A percentile compares a stretch with the other conserved stretches of the same genome.
Evolutionary conservation across 2,888 invertebrate genomes (phyloP).

Genomic region (Pardosa pseudoannulata): DNA sequence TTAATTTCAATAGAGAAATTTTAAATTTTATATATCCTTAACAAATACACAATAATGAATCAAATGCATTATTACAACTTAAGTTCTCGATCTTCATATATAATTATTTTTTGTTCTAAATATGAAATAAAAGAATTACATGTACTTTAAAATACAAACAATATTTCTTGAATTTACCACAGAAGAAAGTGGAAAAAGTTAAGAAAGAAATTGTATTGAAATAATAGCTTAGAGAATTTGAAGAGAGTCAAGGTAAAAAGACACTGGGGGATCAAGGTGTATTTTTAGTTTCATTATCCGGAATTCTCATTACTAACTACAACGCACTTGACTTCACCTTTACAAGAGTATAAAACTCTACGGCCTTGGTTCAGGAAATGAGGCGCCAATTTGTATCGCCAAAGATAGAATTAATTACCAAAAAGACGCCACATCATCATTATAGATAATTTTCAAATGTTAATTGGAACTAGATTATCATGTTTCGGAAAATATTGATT

Average conservation of each 20-base stretch:
- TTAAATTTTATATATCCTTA: too few species aligned
- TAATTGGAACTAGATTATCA: slow-evolving; percentile 43
- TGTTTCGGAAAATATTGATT: slow-evolving; percentile 36
- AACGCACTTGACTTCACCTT: slow-evolving; percentile 43
- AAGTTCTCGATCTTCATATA: too few species aligned
- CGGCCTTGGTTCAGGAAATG: slow-evolving; percentile 62
- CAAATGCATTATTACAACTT: too few species aligned
- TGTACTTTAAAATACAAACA: too few species aligned
- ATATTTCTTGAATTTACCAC: slow-evolving; percentile 28
- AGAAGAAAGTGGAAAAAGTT: slow-evolving; percentile 36
- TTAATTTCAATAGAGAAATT: too few species aligned
- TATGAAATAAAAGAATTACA: too few species aligned
- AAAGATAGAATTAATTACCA: slow-evolving; percentile 68
- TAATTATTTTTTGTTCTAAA: too few species aligned
- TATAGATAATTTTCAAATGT: slow-evolving; percentile 40
- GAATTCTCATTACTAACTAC: slow-evolving; percentile 56
- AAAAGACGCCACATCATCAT: slow-evolving; percentile 51
- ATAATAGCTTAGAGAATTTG: slow-evolving; percentile 32
- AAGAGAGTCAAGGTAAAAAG: slow-evolving; percentile 48
- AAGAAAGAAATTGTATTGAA: slow-evolving; percentile 24
- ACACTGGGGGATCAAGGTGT: slow-evolving; percentile 21
- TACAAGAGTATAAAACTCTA: slow-evolving; percentile 59
- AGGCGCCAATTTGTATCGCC: slow-evolving; percentile 65
- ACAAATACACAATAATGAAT: too few species aligned
- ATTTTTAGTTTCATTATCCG: slow-evolving; percentile 65